Evolutionary conservation across 2,113 vertebrate genomes (phyloP).

Genomic region (Kobus ellipsiprymnus): DNA sequence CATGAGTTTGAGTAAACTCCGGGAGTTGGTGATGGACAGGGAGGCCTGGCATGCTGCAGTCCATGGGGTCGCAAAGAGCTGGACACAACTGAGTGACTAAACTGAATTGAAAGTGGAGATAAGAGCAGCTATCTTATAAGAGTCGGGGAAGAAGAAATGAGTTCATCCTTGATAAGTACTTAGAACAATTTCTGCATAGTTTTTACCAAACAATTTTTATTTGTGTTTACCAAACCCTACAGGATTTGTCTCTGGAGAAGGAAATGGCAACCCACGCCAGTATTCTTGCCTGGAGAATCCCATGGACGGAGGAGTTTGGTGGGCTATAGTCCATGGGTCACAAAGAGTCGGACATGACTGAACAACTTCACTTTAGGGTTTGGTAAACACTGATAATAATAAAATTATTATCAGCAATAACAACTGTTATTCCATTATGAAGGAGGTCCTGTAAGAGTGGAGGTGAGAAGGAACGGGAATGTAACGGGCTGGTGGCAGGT

Average conservation of each 20-base stretch:
- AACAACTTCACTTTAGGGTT: not conserved
- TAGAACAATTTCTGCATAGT: no score
- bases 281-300: no score
- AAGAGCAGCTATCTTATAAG: not conserved
- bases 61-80: not conserved
- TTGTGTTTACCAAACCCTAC: no score
- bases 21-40: not conserved
- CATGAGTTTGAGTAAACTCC: not conserved
- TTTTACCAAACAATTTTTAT: no score
- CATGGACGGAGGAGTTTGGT: no score
- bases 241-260: no score
- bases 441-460: fast-evolving
- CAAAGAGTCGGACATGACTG: no score
- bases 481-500: fast-evolving
- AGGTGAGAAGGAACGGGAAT: fast-evolving
- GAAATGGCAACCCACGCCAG: no score
- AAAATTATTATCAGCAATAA: not conserved
- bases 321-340: no score
- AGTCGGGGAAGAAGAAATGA: not conserved
- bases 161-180: not conserved
- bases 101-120: not conserved
- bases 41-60: not conserved
- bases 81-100: not conserved
- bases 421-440: fast-evolving
- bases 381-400: not conserved